Conservation (phyloP, 1,140 invertebrate species). For the Centruroides vittatus region DNA sequence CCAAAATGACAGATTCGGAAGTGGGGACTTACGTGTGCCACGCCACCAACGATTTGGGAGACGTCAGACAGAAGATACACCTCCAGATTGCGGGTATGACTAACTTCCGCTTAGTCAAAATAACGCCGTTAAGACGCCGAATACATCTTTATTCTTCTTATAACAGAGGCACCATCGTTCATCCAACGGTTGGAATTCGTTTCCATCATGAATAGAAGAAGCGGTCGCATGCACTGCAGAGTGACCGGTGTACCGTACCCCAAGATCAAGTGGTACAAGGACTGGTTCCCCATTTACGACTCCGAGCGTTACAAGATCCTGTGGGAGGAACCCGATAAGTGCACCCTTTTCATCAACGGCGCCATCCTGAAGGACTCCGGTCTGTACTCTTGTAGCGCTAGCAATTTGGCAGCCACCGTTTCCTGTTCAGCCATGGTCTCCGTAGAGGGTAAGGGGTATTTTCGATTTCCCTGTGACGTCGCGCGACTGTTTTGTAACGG, state of each 20-base stretch:
- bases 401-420: slow-evolving; percentile 82
- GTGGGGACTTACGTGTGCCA: slow-evolving; percentile 84
- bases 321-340: slow-evolving; percentile 66
- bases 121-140: background rate
- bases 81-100: slow-evolving; percentile 55
- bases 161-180: slow-evolving; percentile 70
- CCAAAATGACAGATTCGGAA: slow-evolving; percentile 70
- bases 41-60: slow-evolving; percentile 82
- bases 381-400: slow-evolving; percentile 79
- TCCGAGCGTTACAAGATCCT: slow-evolving; percentile 69
- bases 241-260: slow-evolving; percentile 82
- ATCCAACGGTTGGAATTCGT: slow-evolving; percentile 63
- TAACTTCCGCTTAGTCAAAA: background rate
- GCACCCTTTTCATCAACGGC: slow-evolving; percentile 67
- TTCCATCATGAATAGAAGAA: slow-evolving; percentile 53
- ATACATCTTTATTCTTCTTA: background rate
- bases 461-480: background rate
- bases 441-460: slow-evolving; percentile 60
- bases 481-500: background rate
- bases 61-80: slow-evolving; percentile 58
- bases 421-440: slow-evolving; percentile 76
- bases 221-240: slow-evolving; percentile 61
- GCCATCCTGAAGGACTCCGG: slow-evolving; percentile 79
- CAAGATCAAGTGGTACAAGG: slow-evolving; percentile 93
- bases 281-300: slow-evolving; percentile 75